Percentiles rank a stretch among this genome's conserved stretches.
These are phyloP conservation scores for Stichodactyla helianthus DNA, from an alignment of 64 coral and sea anemone genomes.

Conservation along the genomic window DNA sequence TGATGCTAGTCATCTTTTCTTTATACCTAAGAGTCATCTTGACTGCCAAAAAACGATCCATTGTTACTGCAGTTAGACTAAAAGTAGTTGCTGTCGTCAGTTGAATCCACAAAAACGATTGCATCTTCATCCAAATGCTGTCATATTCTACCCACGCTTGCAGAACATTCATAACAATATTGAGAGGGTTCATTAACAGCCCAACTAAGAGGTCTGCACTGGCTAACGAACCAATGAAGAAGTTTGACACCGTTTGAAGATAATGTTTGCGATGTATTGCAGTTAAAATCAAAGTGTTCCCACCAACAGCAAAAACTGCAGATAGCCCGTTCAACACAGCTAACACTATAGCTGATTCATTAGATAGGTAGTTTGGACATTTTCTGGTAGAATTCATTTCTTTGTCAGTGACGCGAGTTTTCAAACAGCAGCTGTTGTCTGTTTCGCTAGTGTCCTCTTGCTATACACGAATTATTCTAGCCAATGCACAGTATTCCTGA, in stretches of 20 bases:
- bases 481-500: no score
- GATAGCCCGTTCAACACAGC: conserved; percentile 10
- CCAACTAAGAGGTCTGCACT: conserved; percentile 20
- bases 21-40: conserved; percentile 1
- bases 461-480: no score
- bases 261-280: background rate
- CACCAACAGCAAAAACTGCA: background rate
- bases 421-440: no score
- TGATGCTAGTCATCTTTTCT: background rate
- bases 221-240: conserved; percentile 28
- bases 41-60: conserved; percentile 25
- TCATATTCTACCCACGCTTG: conserved; percentile 7
- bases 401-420: background rate
- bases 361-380: background rate
- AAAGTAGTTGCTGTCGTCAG: conserved; percentile 22
- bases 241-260: conserved; percentile 18
- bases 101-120: conserved; percentile 29
- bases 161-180: background rate
- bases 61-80: conserved; percentile 13
- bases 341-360: background rate
- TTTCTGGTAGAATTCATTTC: background rate
- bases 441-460: no score
- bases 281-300: background rate
- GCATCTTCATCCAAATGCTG: background rate
- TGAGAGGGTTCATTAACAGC: conserved; percentile 26